phyloP scores from a whole-genome alignment of 2,113 vertebrate species.

The Sebastes fasciatus region DNA sequence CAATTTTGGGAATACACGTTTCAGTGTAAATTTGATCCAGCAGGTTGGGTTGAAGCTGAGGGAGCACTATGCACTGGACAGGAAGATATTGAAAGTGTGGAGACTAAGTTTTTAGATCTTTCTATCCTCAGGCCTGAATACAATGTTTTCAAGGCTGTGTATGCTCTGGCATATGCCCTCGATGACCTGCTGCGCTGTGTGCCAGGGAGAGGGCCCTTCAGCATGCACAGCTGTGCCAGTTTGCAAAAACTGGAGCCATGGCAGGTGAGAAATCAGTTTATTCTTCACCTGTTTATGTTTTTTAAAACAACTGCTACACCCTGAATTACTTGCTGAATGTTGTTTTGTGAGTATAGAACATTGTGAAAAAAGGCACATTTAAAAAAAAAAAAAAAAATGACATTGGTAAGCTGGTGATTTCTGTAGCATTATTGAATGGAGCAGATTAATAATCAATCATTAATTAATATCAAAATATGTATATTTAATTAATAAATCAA shows the following conservation, averaged over 20 bases:
- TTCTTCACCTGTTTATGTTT: background rate
- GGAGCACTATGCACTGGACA: conserved; percentile 68
- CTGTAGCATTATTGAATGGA: too few relatives aligned
- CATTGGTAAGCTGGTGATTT: too few relatives aligned
- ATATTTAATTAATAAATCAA: too few relatives aligned
- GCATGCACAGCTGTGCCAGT: conserved; percentile 69
- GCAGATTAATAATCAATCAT: too few relatives aligned
- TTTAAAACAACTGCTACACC: background rate
- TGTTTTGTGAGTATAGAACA: too few relatives aligned
- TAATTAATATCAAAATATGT: too few relatives aligned
- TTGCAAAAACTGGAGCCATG: conserved; percentile 75
- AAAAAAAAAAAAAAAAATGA: too few relatives aligned
- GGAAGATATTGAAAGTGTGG: conserved; percentile 64
- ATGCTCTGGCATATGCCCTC: conserved; percentile 79
- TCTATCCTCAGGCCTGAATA: conserved; percentile 77
- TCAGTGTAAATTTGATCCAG: conserved; percentile 71
- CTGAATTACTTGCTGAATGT: conserved; percentile 54
- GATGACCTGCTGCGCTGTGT: conserved; percentile 73
- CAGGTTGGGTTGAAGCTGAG: conserved; percentile 33
- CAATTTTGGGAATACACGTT: conserved; percentile 81
- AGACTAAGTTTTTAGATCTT: conserved; percentile 66
- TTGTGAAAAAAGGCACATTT: background rate
- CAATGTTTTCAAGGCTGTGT: conserved; percentile 84
- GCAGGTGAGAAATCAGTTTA: conserved; percentile 70
- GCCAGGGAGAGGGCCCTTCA: conserved; percentile 77